Evolutionary conservation across 2,888 invertebrate species (phyloP), one percentile per base, ranked within the genome.

Genomic region (Scrobipalpa atriplicella): DNA sequence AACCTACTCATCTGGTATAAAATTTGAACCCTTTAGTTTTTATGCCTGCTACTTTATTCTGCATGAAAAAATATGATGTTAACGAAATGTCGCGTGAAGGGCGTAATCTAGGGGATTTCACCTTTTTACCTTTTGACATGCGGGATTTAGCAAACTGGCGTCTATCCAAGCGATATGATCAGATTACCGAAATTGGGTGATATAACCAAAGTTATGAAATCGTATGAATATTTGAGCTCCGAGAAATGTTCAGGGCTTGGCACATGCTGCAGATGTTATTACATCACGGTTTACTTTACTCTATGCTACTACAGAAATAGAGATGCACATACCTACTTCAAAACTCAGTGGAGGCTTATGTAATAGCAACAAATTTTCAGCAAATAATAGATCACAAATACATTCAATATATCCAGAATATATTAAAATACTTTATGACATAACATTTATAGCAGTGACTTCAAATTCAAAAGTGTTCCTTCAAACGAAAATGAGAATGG

Each of bases 81-180:
- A 64, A 56, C 56, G 41, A n/a, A 54, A 18, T 52, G 21, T 39
- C 39, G 62, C 54, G 66, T 41, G 64, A 62, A 65, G 52, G 36
- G 38, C 41, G 68, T 69, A 67, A 70, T 66, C 68, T 66, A 47
- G n/a, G 21, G 54, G 54, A 56, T 56, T 56, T 13, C 54, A 62
- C 41, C 41, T 19, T 43, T 62, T 62, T 51, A 51, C 43, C 62
- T 62, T 47, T 62, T 62, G 62, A 62, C 62, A 62, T 47, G 21
- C 7, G 60, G 60, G 54, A 13, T 56, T 60, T 38, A 38, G 60
- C 6, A 36, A 38, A 60, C 38, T 38, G 60, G 60, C 60, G 60
- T 60, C 16, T 60, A 60, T 60, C 60, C 60, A 60, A 60, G 38
- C 60, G 60, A 21, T 21, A 56, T 56, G 54, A 56, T 56, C 54